Evolutionary conservation across 2,113 vertebrate species (phyloP), one percentile per base, ranked within the genome.

Genomic region (Dicentrarchus labrax): DNA sequence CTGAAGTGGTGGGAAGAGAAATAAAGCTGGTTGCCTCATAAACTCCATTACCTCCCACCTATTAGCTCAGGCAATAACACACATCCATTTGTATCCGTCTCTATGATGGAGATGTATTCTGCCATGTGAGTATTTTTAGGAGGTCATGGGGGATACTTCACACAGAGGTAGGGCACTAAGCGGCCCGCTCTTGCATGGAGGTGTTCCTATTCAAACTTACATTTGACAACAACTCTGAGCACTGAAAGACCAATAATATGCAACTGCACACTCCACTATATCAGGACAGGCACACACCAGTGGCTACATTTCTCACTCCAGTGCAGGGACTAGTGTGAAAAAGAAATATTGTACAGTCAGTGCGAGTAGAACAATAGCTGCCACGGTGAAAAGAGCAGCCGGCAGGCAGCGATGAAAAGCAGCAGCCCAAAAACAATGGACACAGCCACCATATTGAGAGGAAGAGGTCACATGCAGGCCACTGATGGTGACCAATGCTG

Each of bases 301-400:
- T 69, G 61, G 47, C 48, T 66, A 6, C 30, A 30, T 30, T n/a
- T 75, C 62, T 73, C 76, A 22, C n/a, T 78, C 39, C 72, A 43
- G 61, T 22, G 30, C 30, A 30, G 30, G 30, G 62, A 72, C 36
- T 17, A 13, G 53, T 66, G 65, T 50, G 15, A 70, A 48, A 77
- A 47, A 65, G 62, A 53, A 53, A 70, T 21, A 74, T n/a, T 47
- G 30, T 68, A 83, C 67, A 71, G 65, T 70, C 67, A 71, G 65
- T 70, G 45, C 0, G 45, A 61, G 48, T n/a, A 48, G 72, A 88
- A 92, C 90, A 92, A 93, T 85, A 69, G 82, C 82, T 51, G 72
- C 78, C 72, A 73, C 61, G 61, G 61, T 77, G 85, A 88, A 86
- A 82, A 81, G 60, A 77, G 84, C 78, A 85, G 76, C 76, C 9